Conservation (phyloP, 2,888 invertebrate genomes). For the Nemoura dubitans region DNA sequence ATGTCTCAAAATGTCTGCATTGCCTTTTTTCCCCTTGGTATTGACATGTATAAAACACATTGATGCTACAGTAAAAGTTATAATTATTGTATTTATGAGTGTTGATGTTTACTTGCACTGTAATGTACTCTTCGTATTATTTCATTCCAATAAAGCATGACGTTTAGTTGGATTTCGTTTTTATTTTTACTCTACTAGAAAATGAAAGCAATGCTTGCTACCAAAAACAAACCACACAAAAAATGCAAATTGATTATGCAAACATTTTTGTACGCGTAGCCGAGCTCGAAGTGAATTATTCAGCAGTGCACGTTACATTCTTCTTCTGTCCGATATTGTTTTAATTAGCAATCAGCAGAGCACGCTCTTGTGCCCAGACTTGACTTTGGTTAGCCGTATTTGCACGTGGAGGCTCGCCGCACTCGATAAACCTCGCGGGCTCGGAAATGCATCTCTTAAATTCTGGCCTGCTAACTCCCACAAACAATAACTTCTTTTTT, state of each 20-base stretch:
- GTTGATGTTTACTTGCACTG: not conserved
- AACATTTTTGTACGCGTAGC: not conserved
- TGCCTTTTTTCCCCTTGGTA: not conserved
- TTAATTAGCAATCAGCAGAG: not conserved
- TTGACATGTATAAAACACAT: not conserved
- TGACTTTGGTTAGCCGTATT: too few relatives aligned
- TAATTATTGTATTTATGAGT: not conserved
- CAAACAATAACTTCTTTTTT: too few relatives aligned
- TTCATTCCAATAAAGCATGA: not conserved
- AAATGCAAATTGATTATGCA: constrained; percentile 7
- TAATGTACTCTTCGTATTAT: not conserved
- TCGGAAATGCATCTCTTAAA: too few relatives aligned
- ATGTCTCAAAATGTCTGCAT: not conserved
- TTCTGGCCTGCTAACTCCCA: too few relatives aligned
- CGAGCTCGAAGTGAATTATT: not conserved
- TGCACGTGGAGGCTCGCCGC: too few relatives aligned
- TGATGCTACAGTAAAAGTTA: not conserved
- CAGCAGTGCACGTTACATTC: not conserved
- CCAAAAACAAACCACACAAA: not conserved
- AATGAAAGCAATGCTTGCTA: not conserved
- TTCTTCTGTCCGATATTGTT: not conserved
- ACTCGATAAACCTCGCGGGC: too few relatives aligned
- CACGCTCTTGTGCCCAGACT: too few relatives aligned
- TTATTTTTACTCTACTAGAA: not conserved
- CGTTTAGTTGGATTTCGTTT: not conserved